Percentiles rank a stretch among this genome's conserved stretches.
Conservation (phyloP, 92 coral and sea anemone genomes). For the Nematostella vectensis region DNA sequence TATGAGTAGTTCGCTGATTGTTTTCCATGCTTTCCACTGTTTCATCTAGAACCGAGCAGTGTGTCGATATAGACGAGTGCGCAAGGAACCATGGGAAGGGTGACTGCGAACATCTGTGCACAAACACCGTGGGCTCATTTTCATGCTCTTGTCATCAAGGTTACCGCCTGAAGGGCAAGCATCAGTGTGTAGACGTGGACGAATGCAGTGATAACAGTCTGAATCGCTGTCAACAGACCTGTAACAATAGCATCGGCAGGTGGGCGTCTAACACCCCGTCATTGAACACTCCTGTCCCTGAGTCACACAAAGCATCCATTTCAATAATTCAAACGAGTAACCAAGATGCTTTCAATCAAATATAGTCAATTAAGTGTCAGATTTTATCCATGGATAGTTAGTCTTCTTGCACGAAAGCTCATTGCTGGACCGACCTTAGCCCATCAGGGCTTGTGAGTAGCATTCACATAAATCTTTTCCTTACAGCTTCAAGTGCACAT, state of each 20-base stretch:
- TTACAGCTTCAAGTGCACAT: slow-evolving; percentile 66
- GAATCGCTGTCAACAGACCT: slow-evolving; percentile 54
- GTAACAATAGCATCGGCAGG: slow-evolving; percentile 73
- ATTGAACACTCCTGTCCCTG: too few species aligned
- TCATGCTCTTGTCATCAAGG: slow-evolving; percentile 61
- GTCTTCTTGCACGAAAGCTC: too few species aligned
- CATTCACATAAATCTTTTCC: too few species aligned
- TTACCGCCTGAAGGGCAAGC: slow-evolving; percentile 25
- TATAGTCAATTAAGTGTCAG: too few species aligned
- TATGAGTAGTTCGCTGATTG: too few species aligned
- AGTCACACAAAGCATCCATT: too few species aligned
- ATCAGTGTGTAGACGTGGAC: slow-evolving; percentile 55
- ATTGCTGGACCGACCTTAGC: too few species aligned
- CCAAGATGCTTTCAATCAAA: too few species aligned
- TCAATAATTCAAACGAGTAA: too few species aligned
- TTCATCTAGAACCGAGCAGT: slow-evolving; percentile 40
- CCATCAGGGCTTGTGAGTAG: too few species aligned
- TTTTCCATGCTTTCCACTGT: too few species aligned
- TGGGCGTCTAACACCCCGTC: slow-evolving; percentile 20
- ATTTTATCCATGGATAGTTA: not conserved
- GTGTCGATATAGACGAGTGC: slow-evolving; percentile 79
- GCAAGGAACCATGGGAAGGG: slow-evolving; percentile 58
- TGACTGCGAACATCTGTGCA: slow-evolving; percentile 71
- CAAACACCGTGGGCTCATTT: slow-evolving; percentile 67
- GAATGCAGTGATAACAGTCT: slow-evolving; percentile 41